Evolutionary conservation across 2,113 vertebrate species (phyloP).

Genomic region (Eclectus roratus): DNA sequence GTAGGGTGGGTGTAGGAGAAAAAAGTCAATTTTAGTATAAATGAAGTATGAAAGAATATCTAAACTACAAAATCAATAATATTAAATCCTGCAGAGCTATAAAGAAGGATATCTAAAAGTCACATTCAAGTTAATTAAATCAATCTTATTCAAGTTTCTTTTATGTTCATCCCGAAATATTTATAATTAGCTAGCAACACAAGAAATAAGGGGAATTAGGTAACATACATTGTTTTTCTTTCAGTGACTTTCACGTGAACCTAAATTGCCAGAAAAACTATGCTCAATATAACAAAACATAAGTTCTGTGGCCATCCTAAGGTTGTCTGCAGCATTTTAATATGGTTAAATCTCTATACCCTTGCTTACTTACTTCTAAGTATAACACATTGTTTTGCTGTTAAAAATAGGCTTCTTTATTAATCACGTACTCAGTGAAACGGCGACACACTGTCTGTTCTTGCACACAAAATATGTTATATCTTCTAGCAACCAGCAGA

Average conservation of each 20-base stretch:
- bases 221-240: background rate
- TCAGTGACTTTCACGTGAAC: background rate
- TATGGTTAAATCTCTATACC: background rate
- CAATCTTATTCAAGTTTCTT: background rate
- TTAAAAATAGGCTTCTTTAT: conserved; percentile 47
- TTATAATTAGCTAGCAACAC: background rate
- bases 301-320: background rate
- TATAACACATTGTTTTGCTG: conserved; percentile 45
- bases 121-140: background rate
- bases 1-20: background rate
- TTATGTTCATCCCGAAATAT: background rate
- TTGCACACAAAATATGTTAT: background rate
- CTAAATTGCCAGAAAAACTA: background rate
- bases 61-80: background rate
- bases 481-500: background rate
- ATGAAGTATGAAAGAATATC: background rate
- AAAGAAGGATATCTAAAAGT: background rate
- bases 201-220: background rate
- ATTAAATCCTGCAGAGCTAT: background rate
- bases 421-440: background rate
- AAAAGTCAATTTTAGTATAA: background rate
- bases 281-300: background rate
- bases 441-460: background rate
- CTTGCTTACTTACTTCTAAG: background rate
- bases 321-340: background rate